A percentile compares a stretch with the other conserved stretches of the same genome.
These are phyloP conservation scores for Boloria euphrosyne DNA, from an alignment of 2,888 invertebrate species.

Conservation along the genomic window DNA sequence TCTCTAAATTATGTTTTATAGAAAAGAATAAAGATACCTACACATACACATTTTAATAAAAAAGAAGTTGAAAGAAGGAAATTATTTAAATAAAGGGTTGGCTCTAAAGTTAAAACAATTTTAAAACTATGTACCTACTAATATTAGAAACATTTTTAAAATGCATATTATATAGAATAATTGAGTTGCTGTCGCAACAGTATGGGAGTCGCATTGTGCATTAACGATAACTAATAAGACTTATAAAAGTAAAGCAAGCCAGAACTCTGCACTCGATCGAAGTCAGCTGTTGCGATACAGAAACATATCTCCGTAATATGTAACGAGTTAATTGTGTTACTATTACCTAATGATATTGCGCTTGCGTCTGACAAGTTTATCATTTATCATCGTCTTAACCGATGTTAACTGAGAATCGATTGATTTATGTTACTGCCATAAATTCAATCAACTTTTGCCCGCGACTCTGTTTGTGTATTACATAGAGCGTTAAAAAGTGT, in stretches of 20 bases:
- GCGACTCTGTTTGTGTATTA: background rate
- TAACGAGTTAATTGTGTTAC: slow-evolving; percentile 33
- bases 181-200: background rate
- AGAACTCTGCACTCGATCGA: background rate
- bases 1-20: background rate
- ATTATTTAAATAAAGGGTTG: too few relatives aligned
- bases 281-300: slow-evolving; percentile 21
- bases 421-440: slow-evolving; percentile 1
- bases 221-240: background rate
- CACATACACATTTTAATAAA: too few relatives aligned
- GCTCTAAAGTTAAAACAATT: too few relatives aligned
- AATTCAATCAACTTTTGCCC: background rate
- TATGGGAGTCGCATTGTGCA: slow-evolving; percentile 2
- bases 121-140: too few relatives aligned
- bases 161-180: too few relatives aligned
- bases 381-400: slow-evolving; percentile 23
- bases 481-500: too few relatives aligned
- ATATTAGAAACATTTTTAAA: too few relatives aligned
- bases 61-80: too few relatives aligned
- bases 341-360: slow-evolving; percentile 32
- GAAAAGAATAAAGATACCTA: background rate
- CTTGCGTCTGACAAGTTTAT: slow-evolving; percentile 13
- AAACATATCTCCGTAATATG: slow-evolving; percentile 16
- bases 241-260: slow-evolving; percentile 1
- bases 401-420: background rate